Base-by-base conservation (phyloP, 2,797 vertebrate genomes). In the Lepus townsendii region DNA sequence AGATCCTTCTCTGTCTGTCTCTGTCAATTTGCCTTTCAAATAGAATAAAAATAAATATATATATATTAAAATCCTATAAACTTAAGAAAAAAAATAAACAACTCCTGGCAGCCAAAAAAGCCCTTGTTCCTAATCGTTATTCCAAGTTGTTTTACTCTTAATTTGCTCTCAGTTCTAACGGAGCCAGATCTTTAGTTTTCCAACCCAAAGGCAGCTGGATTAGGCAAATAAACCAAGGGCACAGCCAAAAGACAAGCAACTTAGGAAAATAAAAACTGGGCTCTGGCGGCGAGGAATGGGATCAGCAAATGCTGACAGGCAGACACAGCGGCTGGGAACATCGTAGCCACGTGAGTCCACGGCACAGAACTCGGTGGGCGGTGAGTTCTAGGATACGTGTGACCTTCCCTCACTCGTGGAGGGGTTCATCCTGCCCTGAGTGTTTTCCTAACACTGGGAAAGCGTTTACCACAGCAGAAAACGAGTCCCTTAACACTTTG, bases 121-220 rank as follows among this genome's bases (percentile, higher is more conserved):
- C 19, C 14, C 35, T 78, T 77, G 16, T 84, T 93, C 11, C 22
- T 22, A 78, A 88, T 78, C 52, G 77, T 92, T 47, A 52, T 17
- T 32, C 3, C 2, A 10, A 63, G 50, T 4, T 22, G 76, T 75
- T 77, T 84, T 75, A 83, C 47, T 89, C 19, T 79, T 54, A 68
- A 75, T 79, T 83, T 66, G 32, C 3, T 68, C 22, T 62, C 82
- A 65, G 9, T 80, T 73, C 22, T 84, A 80, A 84, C 12, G 66
- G 94, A 38, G 87, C 32, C 17, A n/a, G 65, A 76, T 82, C n/a
- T 47, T 90, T 82, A 35, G 42, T 42, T 84, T 90, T 93, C 47
- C 27, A 66, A 66, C 69, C 35, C 38, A 50, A 72, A 92, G 0
- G 32, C 52, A 50, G 10, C 3, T n/a, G 12, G 73, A 73, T 83